Evolutionary conservation across 2,113 vertebrate species (phyloP), one percentile per base, ranked within the genome.

Genomic region (Periophthalmus modestus): DNA sequence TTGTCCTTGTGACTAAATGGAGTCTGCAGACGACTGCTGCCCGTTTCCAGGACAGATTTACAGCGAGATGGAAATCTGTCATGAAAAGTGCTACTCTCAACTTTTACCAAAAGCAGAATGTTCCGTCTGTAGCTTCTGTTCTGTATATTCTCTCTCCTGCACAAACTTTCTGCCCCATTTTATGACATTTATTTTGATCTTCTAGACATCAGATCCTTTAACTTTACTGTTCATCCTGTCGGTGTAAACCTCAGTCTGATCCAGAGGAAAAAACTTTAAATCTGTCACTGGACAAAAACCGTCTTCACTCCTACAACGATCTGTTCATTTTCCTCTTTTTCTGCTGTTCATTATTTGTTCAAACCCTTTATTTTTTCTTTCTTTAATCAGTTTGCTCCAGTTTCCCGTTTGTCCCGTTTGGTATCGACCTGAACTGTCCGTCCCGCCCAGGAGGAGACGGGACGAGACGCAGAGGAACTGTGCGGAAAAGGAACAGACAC

Each of bases 81-180:
- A 67, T 46, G 52, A 81, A 52, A 66, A 71, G 87, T 50, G 23
- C 23, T 28, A 15, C 23, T 5, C 23, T 5, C 28, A 66, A 11
- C 7, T 54, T 43, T 78, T 54, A 72, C 71, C 70, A 73, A 66
- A 65, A 33, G 67, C 7, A 46, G 19, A 28, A 9, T 71, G 72
- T 59, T 70, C 69, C 50, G 61, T 79, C 78, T 65, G 16, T 65
- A 34, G 36, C 18, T 16, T 65, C 15, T 58, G 76, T 74, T 71
- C 57, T 28, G 33, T 48, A 10, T 5, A 66, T 23, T 39, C 21
- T 74, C 59, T 55, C 2, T 68, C 1, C 14, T 10, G 24, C 14
- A 28, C 5, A 23, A 59, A 10, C 15, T 18, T 57, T 57, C 2
- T 23, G 54, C 7, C 15, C 13, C 18, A 16, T 19, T 62, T 62